Conservation (phyloP, 2,797 vertebrate genomes). For the Rousettus madagascariensis region DNA sequence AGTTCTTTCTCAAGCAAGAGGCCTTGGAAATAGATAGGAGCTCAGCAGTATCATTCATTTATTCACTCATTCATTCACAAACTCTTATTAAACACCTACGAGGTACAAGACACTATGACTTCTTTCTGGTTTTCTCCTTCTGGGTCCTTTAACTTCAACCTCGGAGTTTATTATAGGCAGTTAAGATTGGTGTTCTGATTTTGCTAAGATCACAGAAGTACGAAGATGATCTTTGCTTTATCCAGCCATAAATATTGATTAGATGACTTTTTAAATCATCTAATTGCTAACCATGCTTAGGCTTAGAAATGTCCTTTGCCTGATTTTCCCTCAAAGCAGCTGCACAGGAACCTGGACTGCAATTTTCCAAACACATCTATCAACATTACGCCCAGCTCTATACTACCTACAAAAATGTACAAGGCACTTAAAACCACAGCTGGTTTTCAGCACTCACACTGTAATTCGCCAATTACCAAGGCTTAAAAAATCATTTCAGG, state of each 20-base stretch:
- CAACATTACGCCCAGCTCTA: constrained; percentile 59
- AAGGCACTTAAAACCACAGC: constrained; percentile 70
- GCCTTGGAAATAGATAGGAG: not conserved
- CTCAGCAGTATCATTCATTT: not conserved
- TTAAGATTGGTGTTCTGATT: not conserved
- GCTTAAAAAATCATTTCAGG: constrained; percentile 70
- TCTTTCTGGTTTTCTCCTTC: not conserved
- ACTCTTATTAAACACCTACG: not conserved
- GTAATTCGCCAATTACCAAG: constrained; percentile 77
- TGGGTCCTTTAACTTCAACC: not conserved
- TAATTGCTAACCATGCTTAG: constrained; percentile 62
- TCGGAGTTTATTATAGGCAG: not conserved
- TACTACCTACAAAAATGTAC: constrained; percentile 67
- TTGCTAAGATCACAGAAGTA: not conserved
- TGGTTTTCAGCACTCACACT: constrained; percentile 70
- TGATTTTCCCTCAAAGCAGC: constrained; percentile 41
- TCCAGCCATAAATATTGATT: constrained; percentile 57
- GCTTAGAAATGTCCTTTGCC: constrained; percentile 56
- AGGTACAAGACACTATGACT: not conserved
- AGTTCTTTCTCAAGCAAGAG: not conserved
- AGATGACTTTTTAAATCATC: constrained; percentile 59
- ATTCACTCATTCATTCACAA: not conserved
- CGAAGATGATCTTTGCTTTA: constrained; percentile 35
- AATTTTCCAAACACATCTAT: constrained; percentile 62
- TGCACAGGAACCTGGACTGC: constrained; percentile 40